Base-by-base conservation (phyloP, 2,888 invertebrate species). In the Peribatodes rhomboidaria region DNA sequence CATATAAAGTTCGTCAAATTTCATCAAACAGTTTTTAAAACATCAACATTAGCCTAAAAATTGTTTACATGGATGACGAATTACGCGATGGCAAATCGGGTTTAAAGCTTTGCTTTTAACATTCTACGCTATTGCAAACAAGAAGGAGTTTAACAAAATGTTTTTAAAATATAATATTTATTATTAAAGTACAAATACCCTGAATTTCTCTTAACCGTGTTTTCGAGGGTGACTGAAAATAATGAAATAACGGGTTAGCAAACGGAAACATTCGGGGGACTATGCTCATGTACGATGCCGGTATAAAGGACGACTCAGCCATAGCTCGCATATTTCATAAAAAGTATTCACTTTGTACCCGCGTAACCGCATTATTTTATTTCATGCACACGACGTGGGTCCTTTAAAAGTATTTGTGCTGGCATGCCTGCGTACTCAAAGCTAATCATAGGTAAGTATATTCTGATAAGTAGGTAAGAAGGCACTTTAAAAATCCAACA, bases 311-410 rank as follows among this genome's bases (percentile, higher is more conserved):
- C 61, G 60, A 64, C 63, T 70, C 65, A 66, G 70, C 63, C 75
- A 77, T 79, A 69, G 69, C 69, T 72, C 61, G 70, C 73, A 78
- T 80, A 76, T 78, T 79, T 74, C 47, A 68, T 71, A 73, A 73
- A 80, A 78, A 74, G 55, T 57, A 70, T 74, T 75, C 67, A 69
- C 69, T 78, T 76, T 78, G 70, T 71, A 33, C 47, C 46, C 44
- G n/a, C 31, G 42, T 59, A 65, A 67, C 69, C 63, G 61, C 59
- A 70, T 68, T 66, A 69, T 69, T 76, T 68, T 70, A 75, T 70
- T 69, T 64, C 67, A 67, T 69, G 50, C 47, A 59, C 14, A 27
- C 39, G 39, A 47, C 20, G 47, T 20, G 55, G 20, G 35, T 50
- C 37, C 60, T 52, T n/a, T 10, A 11, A 37, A 64, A 59, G 42